Percentiles rank a stretch among this genome's conserved stretches.
phyloP scores from a whole-genome alignment of 2,797 vertebrate genomes.

The Sciurus carolinensis region DNA sequence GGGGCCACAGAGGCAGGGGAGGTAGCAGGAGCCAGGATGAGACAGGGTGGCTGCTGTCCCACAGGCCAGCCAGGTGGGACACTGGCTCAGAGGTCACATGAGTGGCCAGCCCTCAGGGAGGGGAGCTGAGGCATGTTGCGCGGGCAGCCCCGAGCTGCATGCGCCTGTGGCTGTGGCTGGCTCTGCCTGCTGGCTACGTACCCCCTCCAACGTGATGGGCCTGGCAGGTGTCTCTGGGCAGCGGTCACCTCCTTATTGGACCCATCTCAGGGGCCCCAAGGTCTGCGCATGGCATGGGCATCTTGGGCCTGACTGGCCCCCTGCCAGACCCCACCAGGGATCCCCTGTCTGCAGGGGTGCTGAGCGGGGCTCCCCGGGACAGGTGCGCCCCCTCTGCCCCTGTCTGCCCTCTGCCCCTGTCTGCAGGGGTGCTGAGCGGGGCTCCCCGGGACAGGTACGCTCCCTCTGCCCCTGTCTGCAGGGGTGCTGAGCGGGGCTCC shows the following conservation, averaged over 20 bases:
- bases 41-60: rapidly evolving
- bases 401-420: too few relatives aligned
- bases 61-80: rapidly evolving
- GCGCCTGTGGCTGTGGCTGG: background rate
- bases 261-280: background rate
- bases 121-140: background rate
- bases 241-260: rapidly evolving
- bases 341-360: rapidly evolving
- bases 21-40: background rate
- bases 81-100: rapidly evolving
- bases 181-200: too few relatives aligned
- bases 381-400: background rate
- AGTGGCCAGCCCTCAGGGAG: rapidly evolving
- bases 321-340: background rate
- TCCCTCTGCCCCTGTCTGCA: background rate
- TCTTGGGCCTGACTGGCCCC: too few relatives aligned
- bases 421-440: too few relatives aligned
- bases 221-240: background rate
- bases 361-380: background rate
- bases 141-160: rapidly evolving
- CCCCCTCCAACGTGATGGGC: too few relatives aligned
- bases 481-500: background rate
- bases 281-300: background rate
- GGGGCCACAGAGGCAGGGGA: rapidly evolving
- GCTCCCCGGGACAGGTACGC: too few relatives aligned